phyloP scores from a whole-genome alignment of 2,113 vertebrate species.

The Meriones unguiculatus region DNA sequence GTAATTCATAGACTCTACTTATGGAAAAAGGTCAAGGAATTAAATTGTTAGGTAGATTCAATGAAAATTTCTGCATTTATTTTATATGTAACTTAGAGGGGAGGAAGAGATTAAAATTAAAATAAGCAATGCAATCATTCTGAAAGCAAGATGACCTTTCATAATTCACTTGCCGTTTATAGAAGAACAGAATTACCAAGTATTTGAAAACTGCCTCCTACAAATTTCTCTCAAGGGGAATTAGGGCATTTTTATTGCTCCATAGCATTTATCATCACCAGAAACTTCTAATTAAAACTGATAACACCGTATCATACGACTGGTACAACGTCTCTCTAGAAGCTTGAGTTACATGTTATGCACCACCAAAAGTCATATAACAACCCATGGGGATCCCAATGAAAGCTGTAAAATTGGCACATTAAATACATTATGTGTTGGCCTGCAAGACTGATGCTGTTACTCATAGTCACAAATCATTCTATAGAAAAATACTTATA shows the following conservation, averaged over 20 bases:
- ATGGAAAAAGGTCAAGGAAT: constrained; percentile 68
- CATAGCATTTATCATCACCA: constrained; percentile 80
- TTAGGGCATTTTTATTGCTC: constrained; percentile 78
- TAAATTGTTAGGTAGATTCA: constrained; percentile 63
- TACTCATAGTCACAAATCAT: not conserved
- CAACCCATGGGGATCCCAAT: not conserved
- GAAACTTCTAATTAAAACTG: constrained; percentile 85
- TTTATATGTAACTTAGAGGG: constrained; percentile 58
- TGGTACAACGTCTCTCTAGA: constrained; percentile 63
- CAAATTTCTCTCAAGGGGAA: constrained; percentile 83
- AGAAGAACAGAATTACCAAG: constrained; percentile 69
- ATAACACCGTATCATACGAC: constrained; percentile 75
- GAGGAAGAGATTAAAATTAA: constrained; percentile 76
- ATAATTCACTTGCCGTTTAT: constrained; percentile 79
- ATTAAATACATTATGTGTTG: not conserved
- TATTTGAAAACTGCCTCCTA: constrained; percentile 73
- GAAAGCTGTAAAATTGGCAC: constrained; percentile 20
- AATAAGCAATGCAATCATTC: constrained; percentile 66
- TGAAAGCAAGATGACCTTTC: constrained; percentile 82
- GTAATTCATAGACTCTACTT: constrained; percentile 48
- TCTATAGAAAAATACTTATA: constrained; percentile 7
- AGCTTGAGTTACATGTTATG: constrained; percentile 53
- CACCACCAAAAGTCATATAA: not conserved
- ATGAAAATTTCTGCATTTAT: constrained; percentile 61
- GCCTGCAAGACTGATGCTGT: not conserved